Conservation (phyloP, 2,113 vertebrate species). For the Hymenochirus boettgeri region DNA sequence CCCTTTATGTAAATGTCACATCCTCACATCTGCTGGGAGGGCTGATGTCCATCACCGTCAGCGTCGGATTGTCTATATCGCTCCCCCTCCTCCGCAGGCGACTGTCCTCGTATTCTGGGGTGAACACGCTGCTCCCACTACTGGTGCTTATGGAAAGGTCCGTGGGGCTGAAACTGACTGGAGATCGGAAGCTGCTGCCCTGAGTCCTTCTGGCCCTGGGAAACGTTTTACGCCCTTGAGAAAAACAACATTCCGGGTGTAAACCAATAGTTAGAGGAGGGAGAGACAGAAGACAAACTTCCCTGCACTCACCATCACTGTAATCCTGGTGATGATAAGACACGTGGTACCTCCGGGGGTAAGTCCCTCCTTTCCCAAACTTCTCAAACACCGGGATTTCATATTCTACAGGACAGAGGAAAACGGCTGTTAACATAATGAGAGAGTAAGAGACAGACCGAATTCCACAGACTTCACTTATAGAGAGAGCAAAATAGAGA, state of each 20-base stretch:
- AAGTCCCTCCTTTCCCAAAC: slow-evolving; percentile 93
- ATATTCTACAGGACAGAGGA: slow-evolving; percentile 67
- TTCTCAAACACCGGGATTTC: slow-evolving; percentile 96
- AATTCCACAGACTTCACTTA: no score
- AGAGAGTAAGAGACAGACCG: no score
- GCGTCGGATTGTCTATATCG: slow-evolving; percentile 87
- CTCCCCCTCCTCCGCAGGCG: slow-evolving; percentile 80
- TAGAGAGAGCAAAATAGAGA: no score
- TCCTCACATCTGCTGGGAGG: slow-evolving; percentile 97
- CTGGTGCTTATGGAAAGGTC: slow-evolving; percentile 93
- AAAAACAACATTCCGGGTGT: background rate
- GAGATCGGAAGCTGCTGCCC: slow-evolving; percentile 85
- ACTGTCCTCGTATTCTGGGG: slow-evolving; percentile 84
- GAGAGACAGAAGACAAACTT: background rate
- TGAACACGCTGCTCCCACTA: slow-evolving; percentile 92
- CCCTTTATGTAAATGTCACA: no score
- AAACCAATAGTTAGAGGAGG: background rate
- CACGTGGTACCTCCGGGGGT: slow-evolving; percentile 88
- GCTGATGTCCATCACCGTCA: slow-evolving; percentile 97
- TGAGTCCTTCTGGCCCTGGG: slow-evolving; percentile 90
- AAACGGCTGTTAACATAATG: slow-evolving; percentile 13
- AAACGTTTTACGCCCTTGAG: slow-evolving; percentile 91
- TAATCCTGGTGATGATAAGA: slow-evolving; percentile 90
- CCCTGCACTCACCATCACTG: slow-evolving; percentile 75
- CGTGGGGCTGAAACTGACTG: slow-evolving; percentile 90